Evolutionary conservation across 1,140 invertebrate species (phyloP), one percentile per base, ranked within the genome.

Genomic region (Drosophila rhopaloa): DNA sequence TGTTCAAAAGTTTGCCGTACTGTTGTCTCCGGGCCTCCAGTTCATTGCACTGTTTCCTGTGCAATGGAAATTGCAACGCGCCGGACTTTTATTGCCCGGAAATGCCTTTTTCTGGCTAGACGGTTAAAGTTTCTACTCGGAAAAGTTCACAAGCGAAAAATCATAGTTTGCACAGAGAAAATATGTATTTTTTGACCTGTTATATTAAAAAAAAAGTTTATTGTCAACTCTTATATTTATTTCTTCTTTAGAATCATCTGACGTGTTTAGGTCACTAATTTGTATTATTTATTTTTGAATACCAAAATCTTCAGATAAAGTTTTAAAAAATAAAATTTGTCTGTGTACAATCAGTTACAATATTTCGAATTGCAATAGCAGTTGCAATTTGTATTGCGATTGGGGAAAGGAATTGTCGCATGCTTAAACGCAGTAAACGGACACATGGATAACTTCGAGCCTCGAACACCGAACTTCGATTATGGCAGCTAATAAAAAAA

Each of bases 11-110:
- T 76, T 83, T 63, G 50, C 65, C 63, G 44, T 79, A 19, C 48
- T 63, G 44, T 43, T 79, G 60, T 75, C 61, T 79, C 47, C 37
- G 53, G 14, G 14, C 51, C 38, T 46, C 24, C 67, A 63, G 81
- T 86, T 85, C 81, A 86, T 81, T 85, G 81, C 81, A 81, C 81
- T 86, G 44, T 13, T 4, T 11, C 11, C 14, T n/a, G 13, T 47
- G 63, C 56, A 41, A 61, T 75, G 70, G 44, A 71, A 79, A 86
- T 82, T 82, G 75, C 82, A 79, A 82, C 80, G 79, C 70, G 75
- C 79, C 74, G 66, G 75, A 78, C 60, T 81, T 82, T 85, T 86
- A 86, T 81, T 85, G 70, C 70, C 76, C 74, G 82, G 82, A 85
- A 88, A 88, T 86, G 82, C 72, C 60, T 67, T 60, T 46, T 66